These are phyloP conservation scores for Litoditis marina DNA, from an alignment of 2,888 invertebrate genomes.

Conservation along the genomic window DNA sequence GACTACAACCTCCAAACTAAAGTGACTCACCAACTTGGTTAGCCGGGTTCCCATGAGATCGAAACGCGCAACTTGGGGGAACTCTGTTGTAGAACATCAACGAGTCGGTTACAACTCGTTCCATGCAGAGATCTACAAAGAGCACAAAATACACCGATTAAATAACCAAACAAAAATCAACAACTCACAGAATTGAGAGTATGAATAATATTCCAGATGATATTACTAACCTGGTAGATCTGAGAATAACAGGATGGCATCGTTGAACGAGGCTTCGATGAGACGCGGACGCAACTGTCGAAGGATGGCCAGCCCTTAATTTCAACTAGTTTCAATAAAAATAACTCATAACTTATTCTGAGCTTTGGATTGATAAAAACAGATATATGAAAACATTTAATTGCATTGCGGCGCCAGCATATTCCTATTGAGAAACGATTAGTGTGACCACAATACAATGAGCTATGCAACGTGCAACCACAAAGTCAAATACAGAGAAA, in stretches of 20 bases:
- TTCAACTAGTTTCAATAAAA: neutral
- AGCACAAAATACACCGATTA: too few relatives aligned
- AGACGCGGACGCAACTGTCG: constrained; percentile 63
- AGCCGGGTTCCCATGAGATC: constrained; percentile 32
- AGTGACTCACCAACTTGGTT: too few relatives aligned
- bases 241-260: constrained; percentile 95
- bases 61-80: constrained; percentile 43
- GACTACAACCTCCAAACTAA: neutral
- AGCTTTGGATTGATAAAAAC: too few relatives aligned
- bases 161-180: neutral
- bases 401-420: too few relatives aligned
- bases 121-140: constrained; percentile 43
- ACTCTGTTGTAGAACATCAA: constrained; percentile 27
- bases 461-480: neutral
- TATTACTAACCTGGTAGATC: constrained; percentile 80
- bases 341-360: too few relatives aligned
- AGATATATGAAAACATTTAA: too few relatives aligned
- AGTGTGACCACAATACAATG: neutral
- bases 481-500: neutral
- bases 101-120: constrained; percentile 43
- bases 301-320: constrained; percentile 28
- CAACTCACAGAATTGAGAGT: neutral
- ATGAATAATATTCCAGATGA: too few relatives aligned
- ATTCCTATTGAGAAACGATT: too few relatives aligned
- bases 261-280: constrained; percentile 88